Base-by-base conservation (phyloP, 2,797 vertebrate genomes). In the Margarornis squamiger region DNA sequence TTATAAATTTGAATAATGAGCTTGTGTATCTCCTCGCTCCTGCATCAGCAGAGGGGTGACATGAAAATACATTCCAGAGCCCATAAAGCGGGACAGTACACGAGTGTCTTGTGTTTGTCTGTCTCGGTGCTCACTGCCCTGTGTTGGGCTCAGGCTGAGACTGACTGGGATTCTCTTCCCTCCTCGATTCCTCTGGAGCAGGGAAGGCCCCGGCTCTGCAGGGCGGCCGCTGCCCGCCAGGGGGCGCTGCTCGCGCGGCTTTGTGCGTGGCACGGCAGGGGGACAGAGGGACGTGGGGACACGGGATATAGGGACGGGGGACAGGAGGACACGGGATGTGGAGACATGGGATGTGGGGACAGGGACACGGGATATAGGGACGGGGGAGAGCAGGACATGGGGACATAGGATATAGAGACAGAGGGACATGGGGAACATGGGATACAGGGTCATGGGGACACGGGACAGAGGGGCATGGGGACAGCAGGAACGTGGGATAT, bases 201-300 rank as follows among this genome's bases (percentile, higher is more conserved):
- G 29, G 3, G 0, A 3, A 36, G 2, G 38, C 16, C 20, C 34
- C 14, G 21, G 2, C 18, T 20, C 34, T 78, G 73, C 66, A 20
- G 14, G 46, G 39, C 80, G 4, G 59, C 46, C 30, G 10, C 12
- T 41, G 88, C 18, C 22, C 96, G 30, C 68, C 86, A 96, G 96
- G 29, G 93, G 95, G 96, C 79, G 88, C 93, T 91, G 83, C 90
- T 62, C 32, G 54, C 83, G 2, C 13, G 62, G 67, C 52, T 87
- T 92, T 91, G 84, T 19, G 14, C 3, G n/a, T 6, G 63, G 12
- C 32, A 6, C 41, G 41, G 0, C 1, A 2, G 39, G 17, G 66
- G 54, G 54, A 38, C 7, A 57, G 3, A 13, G 32, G 39, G 26
- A 61, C 26, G 23, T 13, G 1, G 21, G 20, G 41, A 32, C 16